Base-by-base conservation (phyloP, 2,113 vertebrate genomes). In the Ellobius talpinus region DNA sequence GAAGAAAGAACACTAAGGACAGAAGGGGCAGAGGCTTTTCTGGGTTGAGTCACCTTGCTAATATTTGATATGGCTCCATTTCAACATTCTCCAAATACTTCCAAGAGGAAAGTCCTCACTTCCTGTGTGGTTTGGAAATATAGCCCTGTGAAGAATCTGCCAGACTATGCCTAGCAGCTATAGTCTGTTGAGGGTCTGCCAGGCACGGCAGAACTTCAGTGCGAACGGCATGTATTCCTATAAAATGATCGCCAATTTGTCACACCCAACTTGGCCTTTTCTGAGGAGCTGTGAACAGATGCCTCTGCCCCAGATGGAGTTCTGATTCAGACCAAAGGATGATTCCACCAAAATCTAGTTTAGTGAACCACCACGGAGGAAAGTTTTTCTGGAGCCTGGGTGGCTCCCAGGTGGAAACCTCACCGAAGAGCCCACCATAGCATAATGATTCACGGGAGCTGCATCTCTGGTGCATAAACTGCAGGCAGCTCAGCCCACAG, bases 61-160 rank as follows among this genome's bases (percentile, higher is more conserved):
- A 29, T 70, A 26, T 87, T 63, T 90, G 65, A 84, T 87, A n/a
- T 50, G 78, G 74, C 45, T 85, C 52, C 65, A 47, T 87, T 97
- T 94, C 85, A 94, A 7, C 92, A 95, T 91, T 95, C 47, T 70
- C 90, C 47, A 93, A 70, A 95, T 90, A 76, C 88, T 89, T 79
- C 79, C 72, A 65, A 29, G 63, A 92, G 86, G 87, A 79, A 91
- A 82, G 61, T 45, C 47, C 39, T 7, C 86, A 74, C 55, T 97
- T 97, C 88, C 86, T 95, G 47, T 90, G 82, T 86, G 45, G 50
- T 63, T 82, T 95, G n/a, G 55, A 78, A 91, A 31, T 39, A 42
- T 23, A 84, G 47, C 81, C 0, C 68, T 65, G 47, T 16, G 29
- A 94, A 85, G 45, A 39, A 16, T 81, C 70, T 95, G 61, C 50